These are phyloP conservation scores for Sebastes taczanowskii DNA, from an alignment of 2,797 vertebrate species.

Conservation along the genomic window DNA sequence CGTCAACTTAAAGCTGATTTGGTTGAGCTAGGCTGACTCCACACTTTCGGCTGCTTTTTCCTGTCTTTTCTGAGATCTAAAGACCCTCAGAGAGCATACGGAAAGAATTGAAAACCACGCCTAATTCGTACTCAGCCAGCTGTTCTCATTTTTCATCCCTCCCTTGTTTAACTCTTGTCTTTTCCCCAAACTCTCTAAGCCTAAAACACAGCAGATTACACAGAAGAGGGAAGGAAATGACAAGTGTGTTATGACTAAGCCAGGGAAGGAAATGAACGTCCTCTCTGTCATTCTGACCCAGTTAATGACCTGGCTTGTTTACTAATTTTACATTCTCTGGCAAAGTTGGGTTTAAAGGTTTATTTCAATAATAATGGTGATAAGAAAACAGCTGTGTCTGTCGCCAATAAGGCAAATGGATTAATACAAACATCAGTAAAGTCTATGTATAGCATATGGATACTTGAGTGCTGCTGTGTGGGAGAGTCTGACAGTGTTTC, in stretches of 20 bases:
- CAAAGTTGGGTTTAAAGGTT: not conserved
- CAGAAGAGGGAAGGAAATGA: conserved; percentile 43
- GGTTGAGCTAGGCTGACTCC: not conserved
- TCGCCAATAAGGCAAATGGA: not conserved
- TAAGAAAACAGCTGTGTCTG: not conserved
- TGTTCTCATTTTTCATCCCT: conserved; percentile 36
- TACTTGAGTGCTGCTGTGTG: not conserved
- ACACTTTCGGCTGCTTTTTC: not conserved
- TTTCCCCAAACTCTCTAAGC: conserved; percentile 58
- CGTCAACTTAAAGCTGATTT: not conserved
- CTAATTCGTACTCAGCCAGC: conserved; percentile 18
- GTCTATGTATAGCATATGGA: not conserved
- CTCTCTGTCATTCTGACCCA: not conserved
- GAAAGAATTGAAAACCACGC: conserved; percentile 54
- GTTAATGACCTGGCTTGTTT: not conserved
- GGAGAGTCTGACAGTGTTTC: conserved; percentile 32
- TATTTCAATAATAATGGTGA: not conserved
- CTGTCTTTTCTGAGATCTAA: conserved; percentile 10
- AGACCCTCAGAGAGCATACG: conserved; percentile 1
- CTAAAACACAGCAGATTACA: conserved; percentile 8
- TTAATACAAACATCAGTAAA: not conserved
- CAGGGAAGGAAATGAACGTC: conserved; percentile 7
- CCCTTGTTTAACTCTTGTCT: conserved; percentile 8
- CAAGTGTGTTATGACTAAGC: not conserved
- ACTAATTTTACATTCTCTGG: not conserved